Evolutionary conservation across 2,113 vertebrate species (phyloP), one percentile per base, ranked within the genome.

Genomic region (Condylura cristata): DNA sequence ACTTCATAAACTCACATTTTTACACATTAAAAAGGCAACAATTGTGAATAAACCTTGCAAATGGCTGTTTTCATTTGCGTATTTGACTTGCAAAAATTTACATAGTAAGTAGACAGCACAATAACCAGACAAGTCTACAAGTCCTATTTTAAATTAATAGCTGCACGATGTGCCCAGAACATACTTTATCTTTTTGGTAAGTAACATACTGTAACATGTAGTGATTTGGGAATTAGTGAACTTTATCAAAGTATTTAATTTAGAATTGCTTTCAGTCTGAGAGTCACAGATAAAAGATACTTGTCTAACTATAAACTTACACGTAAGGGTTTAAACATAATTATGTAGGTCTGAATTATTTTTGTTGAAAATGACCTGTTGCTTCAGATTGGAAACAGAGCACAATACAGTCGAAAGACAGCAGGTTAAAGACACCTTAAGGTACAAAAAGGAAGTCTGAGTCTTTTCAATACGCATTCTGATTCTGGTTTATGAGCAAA

Each of bases 231-330:
- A 86, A 46, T 5, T 90, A 37, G n/a, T 74, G n/a, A 89, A 84
- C 74, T 80, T 92, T 37, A 85, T 18, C 8, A 91, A 89, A 60
- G 34, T 39, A 46, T 87, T 66, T 58, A 75, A 70, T 86, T 91
- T 94, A 75, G 44, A 84, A n/a, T 18, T 81, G 13, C 26, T 26
- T 86, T 89, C 14, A 37, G n/a, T 41, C 7, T 71, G 68, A 34
- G 24, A 17, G 12, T n/a, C n/a, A 79, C 6, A 83, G 20, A 87
- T 78, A 78, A 83, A 90, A 91, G 8, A 26, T 11, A 39, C 12
- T 17, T 83, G n/a, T 88, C 46, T 80, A 63, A 26, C 72, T 68
- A 39, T 53, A 61, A 65, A 9, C 11, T 89, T 85, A 41, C 13
- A 68, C 9, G 7, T 81, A 86, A 76, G 84, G 70, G 34, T 46